These are phyloP conservation scores for Megalurothrips usitatus DNA, from an alignment of 2,888 invertebrate genomes.

Conservation along the genomic window DNA sequence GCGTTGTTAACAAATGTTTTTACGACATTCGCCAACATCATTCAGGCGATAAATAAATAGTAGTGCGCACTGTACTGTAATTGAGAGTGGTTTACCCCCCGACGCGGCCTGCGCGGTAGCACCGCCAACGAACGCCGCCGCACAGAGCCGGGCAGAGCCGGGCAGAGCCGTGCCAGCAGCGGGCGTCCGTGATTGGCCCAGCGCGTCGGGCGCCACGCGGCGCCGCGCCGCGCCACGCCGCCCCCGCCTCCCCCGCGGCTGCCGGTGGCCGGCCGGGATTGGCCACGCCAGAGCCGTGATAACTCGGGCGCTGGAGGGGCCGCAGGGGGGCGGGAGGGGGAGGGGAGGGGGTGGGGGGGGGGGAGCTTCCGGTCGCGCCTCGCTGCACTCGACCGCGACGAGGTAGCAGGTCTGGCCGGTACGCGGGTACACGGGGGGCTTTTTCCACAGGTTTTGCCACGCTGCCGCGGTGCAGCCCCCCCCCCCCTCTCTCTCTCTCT, in stretches of 20 bases:
- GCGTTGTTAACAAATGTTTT: too few species aligned
- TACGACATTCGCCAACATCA: too few species aligned
- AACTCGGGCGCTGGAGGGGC: not conserved
- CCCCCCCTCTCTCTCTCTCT: not conserved
- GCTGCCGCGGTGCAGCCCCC: not conserved
- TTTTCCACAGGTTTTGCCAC: too few species aligned
- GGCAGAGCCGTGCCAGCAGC: not conserved
- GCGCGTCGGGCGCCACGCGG: not conserved
- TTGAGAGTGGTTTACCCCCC: too few species aligned
- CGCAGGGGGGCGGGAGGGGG: not conserved
- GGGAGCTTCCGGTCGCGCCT: conserved; percentile 10
- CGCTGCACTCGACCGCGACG: conserved; percentile 17
- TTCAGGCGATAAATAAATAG: too few species aligned
- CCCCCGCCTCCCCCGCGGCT: not conserved
- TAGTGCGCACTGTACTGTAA: too few species aligned
- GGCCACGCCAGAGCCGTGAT: conserved; percentile 5
- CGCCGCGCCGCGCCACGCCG: conserved; percentile 9
- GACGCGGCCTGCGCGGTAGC: too few species aligned
- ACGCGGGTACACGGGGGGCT: too few species aligned
- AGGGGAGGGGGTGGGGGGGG: not conserved
- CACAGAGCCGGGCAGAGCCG: too few species aligned
- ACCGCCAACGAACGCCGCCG: too few species aligned
- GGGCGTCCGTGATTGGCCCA: not conserved
- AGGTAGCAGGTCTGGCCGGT: not conserved
- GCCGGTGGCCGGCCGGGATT: conserved; percentile 3